These are phyloP conservation scores for Narcine bancroftii DNA, from an alignment of 2,113 vertebrate genomes.

Conservation along the genomic window DNA sequence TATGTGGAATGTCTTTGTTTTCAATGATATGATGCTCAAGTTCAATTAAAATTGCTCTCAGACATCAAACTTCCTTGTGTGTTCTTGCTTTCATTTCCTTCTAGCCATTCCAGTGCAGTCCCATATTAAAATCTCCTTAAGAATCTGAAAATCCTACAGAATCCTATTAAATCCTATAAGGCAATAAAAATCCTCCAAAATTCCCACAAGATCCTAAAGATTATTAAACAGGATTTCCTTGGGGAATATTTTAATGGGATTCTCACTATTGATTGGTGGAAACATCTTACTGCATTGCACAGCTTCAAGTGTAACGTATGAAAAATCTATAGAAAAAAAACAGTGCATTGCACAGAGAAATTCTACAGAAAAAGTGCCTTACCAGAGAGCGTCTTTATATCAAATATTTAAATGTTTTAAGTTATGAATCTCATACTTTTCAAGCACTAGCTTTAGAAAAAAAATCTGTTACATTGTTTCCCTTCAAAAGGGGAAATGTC, in stretches of 20 bases:
- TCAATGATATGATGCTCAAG: constrained; percentile 4
- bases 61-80: not conserved
- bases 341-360: constrained; percentile 29
- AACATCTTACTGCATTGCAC: constrained; percentile 29
- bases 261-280: constrained; percentile 33
- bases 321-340: constrained; percentile 34
- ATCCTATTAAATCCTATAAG: constrained; percentile 30
- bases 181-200: constrained; percentile 27
- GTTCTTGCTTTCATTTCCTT: not conserved
- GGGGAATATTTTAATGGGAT: constrained; percentile 19
- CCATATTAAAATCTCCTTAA: constrained; percentile 9
- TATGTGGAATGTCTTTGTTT: constrained; percentile 35
- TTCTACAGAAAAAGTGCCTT: constrained; percentile 32
- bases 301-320: constrained; percentile 31
- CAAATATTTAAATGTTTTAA: constrained; percentile 37
- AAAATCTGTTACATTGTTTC: constrained; percentile 32
- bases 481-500: constrained; percentile 29
- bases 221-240: not conserved
- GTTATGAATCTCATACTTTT: constrained; percentile 32
- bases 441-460: constrained; percentile 33
- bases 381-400: constrained; percentile 37
- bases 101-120: constrained; percentile 22
- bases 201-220: constrained; percentile 16
- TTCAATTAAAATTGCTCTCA: constrained; percentile 34
- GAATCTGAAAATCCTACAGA: constrained; percentile 1